Evolutionary conservation across 2,888 invertebrate genomes (phyloP).

Genomic region (Drosophila fungiperda): DNA sequence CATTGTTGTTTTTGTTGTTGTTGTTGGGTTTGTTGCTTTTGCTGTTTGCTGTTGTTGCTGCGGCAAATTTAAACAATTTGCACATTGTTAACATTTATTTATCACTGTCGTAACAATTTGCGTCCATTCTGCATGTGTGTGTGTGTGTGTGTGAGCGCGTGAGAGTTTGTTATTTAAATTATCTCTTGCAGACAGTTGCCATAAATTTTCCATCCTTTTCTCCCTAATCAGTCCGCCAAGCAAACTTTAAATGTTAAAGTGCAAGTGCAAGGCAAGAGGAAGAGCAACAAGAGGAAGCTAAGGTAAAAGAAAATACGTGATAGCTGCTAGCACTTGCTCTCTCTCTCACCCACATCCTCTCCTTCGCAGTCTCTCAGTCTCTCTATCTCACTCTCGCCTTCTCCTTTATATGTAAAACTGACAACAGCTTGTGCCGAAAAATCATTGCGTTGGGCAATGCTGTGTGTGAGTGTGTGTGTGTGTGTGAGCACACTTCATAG

Average conservation of each 20-base stretch:
- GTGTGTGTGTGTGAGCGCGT: slow-evolving; percentile 23
- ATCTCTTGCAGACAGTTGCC: slow-evolving; percentile 50
- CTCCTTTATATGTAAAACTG: slow-evolving; percentile 47
- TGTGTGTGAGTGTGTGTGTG: slow-evolving; percentile 2
- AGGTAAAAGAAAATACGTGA: slow-evolving; percentile 16
- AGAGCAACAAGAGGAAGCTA: not conserved
- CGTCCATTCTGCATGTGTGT: slow-evolving; percentile 27
- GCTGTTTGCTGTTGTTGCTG: slow-evolving; percentile 59
- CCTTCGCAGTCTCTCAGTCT: not conserved
- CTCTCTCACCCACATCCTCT: slow-evolving; percentile 3
- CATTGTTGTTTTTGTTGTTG: slow-evolving; percentile 30
- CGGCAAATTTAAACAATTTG: slow-evolving; percentile 70
- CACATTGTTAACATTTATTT: slow-evolving; percentile 76
- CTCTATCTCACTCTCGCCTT: not conserved
- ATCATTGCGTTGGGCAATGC: slow-evolving; percentile 58
- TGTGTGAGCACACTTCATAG: not conserved
- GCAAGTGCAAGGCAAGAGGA: slow-evolving; percentile 17
- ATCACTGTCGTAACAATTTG: slow-evolving; percentile 69
- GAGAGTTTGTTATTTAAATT: slow-evolving; percentile 58
- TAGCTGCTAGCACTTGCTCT: slow-evolving; percentile 2
- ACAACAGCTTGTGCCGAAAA: slow-evolving; percentile 64
- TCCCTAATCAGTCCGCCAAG: slow-evolving; percentile 35
- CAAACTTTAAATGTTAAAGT: slow-evolving; percentile 50
- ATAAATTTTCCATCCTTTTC: slow-evolving; percentile 51
- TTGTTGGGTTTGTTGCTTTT: slow-evolving; percentile 24